A percentile compares a stretch with the other conserved stretches of the same genome.
phyloP scores from a whole-genome alignment of 2,113 vertebrate species.

The Sula dactylatra region DNA sequence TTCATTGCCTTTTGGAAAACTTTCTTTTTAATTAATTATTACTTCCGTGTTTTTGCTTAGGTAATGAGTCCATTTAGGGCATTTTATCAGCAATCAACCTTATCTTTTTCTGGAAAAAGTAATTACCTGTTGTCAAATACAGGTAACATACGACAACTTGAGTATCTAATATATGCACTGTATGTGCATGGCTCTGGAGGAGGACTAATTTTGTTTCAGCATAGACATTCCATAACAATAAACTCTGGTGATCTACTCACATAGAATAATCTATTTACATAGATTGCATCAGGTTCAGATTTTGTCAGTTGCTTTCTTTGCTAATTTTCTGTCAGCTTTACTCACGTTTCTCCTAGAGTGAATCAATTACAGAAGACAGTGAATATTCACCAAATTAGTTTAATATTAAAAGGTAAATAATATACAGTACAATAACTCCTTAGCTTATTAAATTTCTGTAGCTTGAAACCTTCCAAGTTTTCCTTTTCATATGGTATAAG shows the following conservation, averaged over 20 bases:
- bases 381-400: slow-evolving; percentile 46
- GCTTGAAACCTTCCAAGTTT: slow-evolving; percentile 27
- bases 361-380: slow-evolving; percentile 24
- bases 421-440: slow-evolving; percentile 1
- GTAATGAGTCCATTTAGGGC: neutral
- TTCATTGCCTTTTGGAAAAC: neutral
- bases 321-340: neutral
- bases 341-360: neutral
- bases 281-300: neutral
- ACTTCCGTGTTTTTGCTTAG: neutral
- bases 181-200: neutral
- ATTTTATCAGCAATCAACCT: neutral
- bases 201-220: neutral
- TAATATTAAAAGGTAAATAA: slow-evolving; percentile 50
- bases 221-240: neutral
- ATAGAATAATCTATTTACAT: neutral
- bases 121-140: neutral
- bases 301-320: neutral
- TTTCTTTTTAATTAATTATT: neutral
- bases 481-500: slow-evolving; percentile 6
- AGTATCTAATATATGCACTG: neutral
- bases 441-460: slow-evolving; percentile 37
- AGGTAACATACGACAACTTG: rapidly evolving
- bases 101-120: neutral
- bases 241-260: neutral